Evolutionary conservation across 2,797 vertebrate genomes (phyloP).

Genomic region (Scolopax bukidnonensis): DNA sequence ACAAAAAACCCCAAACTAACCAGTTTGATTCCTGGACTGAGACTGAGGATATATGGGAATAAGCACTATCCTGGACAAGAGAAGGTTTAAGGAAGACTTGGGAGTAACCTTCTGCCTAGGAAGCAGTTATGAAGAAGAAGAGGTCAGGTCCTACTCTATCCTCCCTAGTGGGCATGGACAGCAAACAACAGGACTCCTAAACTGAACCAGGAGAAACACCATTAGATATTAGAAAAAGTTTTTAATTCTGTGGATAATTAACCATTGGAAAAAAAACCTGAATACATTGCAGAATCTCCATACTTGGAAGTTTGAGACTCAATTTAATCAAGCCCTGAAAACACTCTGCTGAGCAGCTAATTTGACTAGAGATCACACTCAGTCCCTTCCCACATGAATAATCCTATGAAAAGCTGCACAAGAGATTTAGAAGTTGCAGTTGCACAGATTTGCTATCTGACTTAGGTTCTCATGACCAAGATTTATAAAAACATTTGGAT

Average conservation of each 20-base stretch:
- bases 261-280: background rate
- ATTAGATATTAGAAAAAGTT: background rate
- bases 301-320: background rate
- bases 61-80: background rate
- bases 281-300: background rate
- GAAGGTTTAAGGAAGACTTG: background rate
- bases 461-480: background rate
- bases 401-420: background rate
- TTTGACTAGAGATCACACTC: background rate
- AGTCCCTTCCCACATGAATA: background rate
- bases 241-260: background rate
- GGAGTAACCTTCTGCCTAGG: background rate
- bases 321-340: background rate
- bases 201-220: background rate
- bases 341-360: background rate
- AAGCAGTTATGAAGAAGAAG: background rate
- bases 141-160: accelerated
- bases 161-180: accelerated
- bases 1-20: accelerated
- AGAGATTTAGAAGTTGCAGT: background rate
- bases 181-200: background rate
- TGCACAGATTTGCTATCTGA: background rate
- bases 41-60: background rate
- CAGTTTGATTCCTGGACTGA: background rate
- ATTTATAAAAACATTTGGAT: background rate